These are phyloP conservation scores for Acipenser ruthenus DNA, from an alignment of 2,797 vertebrate genomes.

Conservation along the genomic window DNA sequence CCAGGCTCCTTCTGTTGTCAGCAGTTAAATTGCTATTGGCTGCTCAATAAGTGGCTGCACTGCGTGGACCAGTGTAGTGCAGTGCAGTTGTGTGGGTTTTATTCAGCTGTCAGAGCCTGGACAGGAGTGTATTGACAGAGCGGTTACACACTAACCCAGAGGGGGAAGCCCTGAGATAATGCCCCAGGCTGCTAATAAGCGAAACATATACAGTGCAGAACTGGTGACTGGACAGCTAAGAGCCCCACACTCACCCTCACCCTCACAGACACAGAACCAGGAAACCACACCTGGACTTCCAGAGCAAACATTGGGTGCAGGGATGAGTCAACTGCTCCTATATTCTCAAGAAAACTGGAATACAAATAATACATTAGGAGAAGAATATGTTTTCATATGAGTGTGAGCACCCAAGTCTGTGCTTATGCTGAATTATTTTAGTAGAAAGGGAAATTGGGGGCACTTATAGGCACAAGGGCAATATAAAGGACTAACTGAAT, in stretches of 20 bases:
- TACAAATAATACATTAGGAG: no score
- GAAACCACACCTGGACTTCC: no score
- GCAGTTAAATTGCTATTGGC: slow-evolving; percentile 94
- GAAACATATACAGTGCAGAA: slow-evolving; percentile 48
- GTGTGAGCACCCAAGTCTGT: no score
- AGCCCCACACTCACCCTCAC: slow-evolving; percentile 12
- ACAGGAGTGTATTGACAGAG: slow-evolving; percentile 94
- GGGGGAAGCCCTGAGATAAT: slow-evolving; percentile 71
- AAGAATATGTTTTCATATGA: no score
- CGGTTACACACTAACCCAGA: slow-evolving; percentile 89
- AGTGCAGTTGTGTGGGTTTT: slow-evolving; percentile 53
- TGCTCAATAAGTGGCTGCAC: slow-evolving; percentile 95
- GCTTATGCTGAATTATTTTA: no score
- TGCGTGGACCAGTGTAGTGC: slow-evolving; percentile 55
- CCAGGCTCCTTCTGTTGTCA: slow-evolving; percentile 17
- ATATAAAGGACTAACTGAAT: no score
- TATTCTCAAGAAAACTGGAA: no score
- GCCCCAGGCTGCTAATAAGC: slow-evolving; percentile 74
- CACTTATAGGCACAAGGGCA: no score
- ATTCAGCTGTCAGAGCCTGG: slow-evolving; percentile 75
- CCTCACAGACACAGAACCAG: slow-evolving; percentile 19
- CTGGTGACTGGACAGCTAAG: no score
- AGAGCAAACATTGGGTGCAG: no score
- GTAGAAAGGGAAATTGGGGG: no score
- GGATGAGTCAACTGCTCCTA: no score